Conservation (phyloP, 2,113 vertebrate species). For the Aegotheles bennettii region DNA sequence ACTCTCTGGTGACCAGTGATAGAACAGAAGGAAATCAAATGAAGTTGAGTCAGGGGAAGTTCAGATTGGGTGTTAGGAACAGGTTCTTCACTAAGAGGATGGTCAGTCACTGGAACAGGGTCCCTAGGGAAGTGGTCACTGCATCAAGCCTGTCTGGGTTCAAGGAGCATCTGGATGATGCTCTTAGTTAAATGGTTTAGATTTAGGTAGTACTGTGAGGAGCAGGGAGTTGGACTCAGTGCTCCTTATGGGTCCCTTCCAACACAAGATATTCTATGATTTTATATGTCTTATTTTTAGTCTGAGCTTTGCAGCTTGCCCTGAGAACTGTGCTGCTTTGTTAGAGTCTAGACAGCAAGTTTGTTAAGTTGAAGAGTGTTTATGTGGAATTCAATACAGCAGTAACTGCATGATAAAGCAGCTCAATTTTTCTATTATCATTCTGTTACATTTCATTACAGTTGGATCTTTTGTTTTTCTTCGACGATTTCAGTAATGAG, state of each 20-base stretch:
- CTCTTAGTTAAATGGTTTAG: background rate
- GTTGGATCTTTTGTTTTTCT: background rate
- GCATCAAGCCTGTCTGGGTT: background rate
- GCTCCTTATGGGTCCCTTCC: background rate
- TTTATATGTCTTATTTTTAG: background rate
- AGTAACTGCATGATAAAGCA: background rate
- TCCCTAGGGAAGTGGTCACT: background rate
- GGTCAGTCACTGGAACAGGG: background rate
- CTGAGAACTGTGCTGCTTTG: background rate
- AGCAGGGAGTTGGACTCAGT: background rate
- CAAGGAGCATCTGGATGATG: rapidly evolving
- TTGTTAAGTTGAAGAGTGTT: background rate
- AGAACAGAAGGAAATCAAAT: no score
- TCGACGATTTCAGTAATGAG: background rate
- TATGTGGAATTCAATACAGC: background rate
- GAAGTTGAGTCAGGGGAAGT: background rate
- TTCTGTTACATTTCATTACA: background rate
- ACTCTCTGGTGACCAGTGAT: background rate
- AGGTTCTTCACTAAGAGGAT: background rate
- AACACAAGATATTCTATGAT: background rate
- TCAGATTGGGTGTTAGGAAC: background rate
- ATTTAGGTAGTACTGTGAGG: background rate
- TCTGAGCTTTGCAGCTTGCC: background rate
- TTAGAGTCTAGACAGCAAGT: background rate
- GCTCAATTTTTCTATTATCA: background rate